phyloP scores from a whole-genome alignment of 2,113 vertebrate species.

The Amia ocellicauda region DNA sequence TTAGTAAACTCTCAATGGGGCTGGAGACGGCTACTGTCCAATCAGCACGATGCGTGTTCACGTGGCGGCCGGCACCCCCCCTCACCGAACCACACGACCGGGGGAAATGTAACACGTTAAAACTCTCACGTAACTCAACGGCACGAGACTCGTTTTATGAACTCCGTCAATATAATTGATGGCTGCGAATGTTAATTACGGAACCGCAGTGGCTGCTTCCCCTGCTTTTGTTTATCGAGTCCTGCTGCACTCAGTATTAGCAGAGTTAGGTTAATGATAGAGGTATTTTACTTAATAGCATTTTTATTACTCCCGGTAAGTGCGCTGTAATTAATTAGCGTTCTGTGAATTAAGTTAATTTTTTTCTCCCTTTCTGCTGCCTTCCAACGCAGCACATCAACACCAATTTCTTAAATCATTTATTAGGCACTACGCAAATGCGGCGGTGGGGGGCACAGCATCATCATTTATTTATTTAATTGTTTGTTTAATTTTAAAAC shows the following conservation, averaged over 20 bases:
- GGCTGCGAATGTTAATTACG: conserved; percentile 62
- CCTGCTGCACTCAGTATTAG: conserved; percentile 71
- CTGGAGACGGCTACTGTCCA: no score
- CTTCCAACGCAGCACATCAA: conserved; percentile 66
- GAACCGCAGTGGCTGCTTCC: conserved; percentile 46
- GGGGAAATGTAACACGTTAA: no score
- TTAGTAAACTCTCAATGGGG: no score
- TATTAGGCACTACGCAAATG: no score
- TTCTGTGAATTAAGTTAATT: conserved; percentile 61
- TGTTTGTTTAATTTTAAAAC: no score
- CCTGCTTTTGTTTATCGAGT: conserved; percentile 70
- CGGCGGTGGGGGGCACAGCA: no score
- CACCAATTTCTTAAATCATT: conserved; percentile 62
- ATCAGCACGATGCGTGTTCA: no score
- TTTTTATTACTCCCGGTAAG: conserved; percentile 75
- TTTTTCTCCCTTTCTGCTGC: conserved; percentile 62
- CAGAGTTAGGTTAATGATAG: conserved; percentile 74
- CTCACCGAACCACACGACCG: no score
- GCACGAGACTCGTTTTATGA: conserved; percentile 44
- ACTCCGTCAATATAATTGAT: conserved; percentile 59
- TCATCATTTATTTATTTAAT: no score
- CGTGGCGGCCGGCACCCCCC: no score
- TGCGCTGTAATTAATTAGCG: conserved; percentile 70
- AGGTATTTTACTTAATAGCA: conserved; percentile 77
- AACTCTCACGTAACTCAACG: neutral